Evolutionary conservation across 2,888 invertebrate species (phyloP), one percentile per base, ranked within the genome.

Genomic region (Uropetala carovei): DNA sequence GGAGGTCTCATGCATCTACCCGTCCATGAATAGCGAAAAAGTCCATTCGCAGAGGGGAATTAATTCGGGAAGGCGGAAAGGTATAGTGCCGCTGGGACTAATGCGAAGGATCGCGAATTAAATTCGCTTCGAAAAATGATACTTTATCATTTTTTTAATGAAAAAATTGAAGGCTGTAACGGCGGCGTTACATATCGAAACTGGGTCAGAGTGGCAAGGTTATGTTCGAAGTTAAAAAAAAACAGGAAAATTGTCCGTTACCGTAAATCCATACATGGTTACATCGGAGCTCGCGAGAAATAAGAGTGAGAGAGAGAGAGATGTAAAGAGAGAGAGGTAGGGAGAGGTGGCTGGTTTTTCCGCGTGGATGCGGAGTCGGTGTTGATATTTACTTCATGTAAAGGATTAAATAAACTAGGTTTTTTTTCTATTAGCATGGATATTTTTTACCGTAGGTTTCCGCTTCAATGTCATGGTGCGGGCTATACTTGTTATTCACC

Each of bases 111-210:
- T 68, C 68, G 27, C 75, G 27, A 75, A 75, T 27, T 27, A 75
- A 75, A 75, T 75, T 75, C 75, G 22, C 75, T 22, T 18, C 27
- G 3, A 27, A 14, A 75, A 75, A 75, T 22, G 68, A 9, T 68
- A 43, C 5, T 43, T 43, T 43, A 43, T 5, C 43, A 1, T 43
- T 43, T 43, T 43, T 43, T 43, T 43, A 43, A 43, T 11, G 10
- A 13, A 75, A 75, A 75, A 27, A 75, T 22, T 18, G 75, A 75
- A 75, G 75, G 22, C 13, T 75, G 75, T 75, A 22, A n/a, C 22
- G 75, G 75, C 27, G 75, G 22, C 75, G 27, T 75, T 75, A 27
- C 75, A 75, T 75, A 75, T 75, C 75, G 75, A 75, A 75, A 75
- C 75, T 75, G 75, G 75, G 75, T 75, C 75, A 75, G 22, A 68